A percentile compares a stretch with the other conserved stretches of the same genome.
phyloP scores from a whole-genome alignment of 2,888 invertebrate genomes.

The Rhingia rostrata region DNA sequence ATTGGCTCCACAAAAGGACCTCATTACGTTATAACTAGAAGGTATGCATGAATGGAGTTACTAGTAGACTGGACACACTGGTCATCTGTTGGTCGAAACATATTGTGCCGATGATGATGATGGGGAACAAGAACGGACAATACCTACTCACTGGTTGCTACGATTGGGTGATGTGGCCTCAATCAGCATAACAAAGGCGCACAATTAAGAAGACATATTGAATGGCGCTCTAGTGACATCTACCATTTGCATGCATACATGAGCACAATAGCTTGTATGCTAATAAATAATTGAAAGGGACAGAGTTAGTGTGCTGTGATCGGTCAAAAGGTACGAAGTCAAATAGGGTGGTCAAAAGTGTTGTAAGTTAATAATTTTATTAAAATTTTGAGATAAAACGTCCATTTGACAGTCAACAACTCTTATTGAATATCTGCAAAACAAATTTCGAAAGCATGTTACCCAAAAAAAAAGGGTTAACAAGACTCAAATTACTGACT shows the following conservation, averaged over 20 bases:
- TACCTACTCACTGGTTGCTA: conserved; percentile 36
- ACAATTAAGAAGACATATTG: conserved; percentile 64
- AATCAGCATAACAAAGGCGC: conserved; percentile 69
- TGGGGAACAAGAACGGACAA: conserved; percentile 30
- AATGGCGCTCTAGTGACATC: conserved; percentile 49
- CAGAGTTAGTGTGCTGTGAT: conserved; percentile 3
- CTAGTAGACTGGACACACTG: neutral
- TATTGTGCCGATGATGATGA: conserved; percentile 46
- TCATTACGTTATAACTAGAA: conserved; percentile 55
- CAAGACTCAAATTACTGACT: too few relatives aligned
- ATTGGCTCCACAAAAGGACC: conserved; percentile 59
- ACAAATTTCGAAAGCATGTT: too few relatives aligned
- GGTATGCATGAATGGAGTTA: conserved; percentile 30
- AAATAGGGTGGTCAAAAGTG: neutral
- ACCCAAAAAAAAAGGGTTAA: too few relatives aligned
- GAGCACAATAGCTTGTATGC: conserved; percentile 59
- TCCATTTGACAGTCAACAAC: too few relatives aligned
- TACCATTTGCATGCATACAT: conserved; percentile 46
- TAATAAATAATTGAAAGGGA: conserved; percentile 64
- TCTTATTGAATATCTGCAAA: too few relatives aligned
- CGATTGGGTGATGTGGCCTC: conserved; percentile 58
- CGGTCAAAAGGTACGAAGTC: neutral
- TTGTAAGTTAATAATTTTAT: too few relatives aligned
- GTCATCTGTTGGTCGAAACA: conserved; percentile 13
- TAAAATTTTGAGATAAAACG: too few relatives aligned